These are phyloP conservation scores for Noturus placidus DNA, from an alignment of 2,113 vertebrate genomes.

Conservation along the genomic window DNA sequence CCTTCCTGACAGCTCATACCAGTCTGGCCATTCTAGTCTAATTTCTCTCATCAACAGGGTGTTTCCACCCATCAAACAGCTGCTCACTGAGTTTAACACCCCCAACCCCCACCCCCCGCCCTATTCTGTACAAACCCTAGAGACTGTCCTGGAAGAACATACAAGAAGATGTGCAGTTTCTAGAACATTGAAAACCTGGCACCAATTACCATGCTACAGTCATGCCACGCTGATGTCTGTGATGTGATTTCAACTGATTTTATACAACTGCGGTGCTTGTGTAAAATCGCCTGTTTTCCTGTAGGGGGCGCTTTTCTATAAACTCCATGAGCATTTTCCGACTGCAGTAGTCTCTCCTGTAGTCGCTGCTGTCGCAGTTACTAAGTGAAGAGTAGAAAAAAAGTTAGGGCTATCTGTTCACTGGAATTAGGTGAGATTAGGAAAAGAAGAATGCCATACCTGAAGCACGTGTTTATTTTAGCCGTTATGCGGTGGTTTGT, in stretches of 20 bases:
- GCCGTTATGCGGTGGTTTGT: constrained; percentile 62
- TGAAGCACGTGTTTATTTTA: constrained; percentile 66
- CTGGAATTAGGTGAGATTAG: constrained; percentile 42
- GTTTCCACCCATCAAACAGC: background rate
- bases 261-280: background rate
- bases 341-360: constrained; percentile 56
- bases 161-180: background rate
- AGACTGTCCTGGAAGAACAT: background rate
- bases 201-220: background rate
- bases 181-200: background rate
- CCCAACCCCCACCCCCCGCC: too few relatives aligned
- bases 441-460: constrained; percentile 52
- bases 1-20: background rate
- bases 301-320: constrained; percentile 66
- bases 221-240: background rate
- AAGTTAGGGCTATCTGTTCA: constrained; percentile 50
- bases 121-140: background rate
- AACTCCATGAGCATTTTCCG: constrained; percentile 36
- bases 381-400: constrained; percentile 55
- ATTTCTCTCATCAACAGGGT: background rate
- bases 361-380: constrained; percentile 57
- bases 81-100: background rate
- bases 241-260: background rate
- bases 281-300: constrained; percentile 49
- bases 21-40: background rate